These are phyloP conservation scores for Euthynnus affinis DNA, from an alignment of 2,797 vertebrate species.

Conservation along the genomic window DNA sequence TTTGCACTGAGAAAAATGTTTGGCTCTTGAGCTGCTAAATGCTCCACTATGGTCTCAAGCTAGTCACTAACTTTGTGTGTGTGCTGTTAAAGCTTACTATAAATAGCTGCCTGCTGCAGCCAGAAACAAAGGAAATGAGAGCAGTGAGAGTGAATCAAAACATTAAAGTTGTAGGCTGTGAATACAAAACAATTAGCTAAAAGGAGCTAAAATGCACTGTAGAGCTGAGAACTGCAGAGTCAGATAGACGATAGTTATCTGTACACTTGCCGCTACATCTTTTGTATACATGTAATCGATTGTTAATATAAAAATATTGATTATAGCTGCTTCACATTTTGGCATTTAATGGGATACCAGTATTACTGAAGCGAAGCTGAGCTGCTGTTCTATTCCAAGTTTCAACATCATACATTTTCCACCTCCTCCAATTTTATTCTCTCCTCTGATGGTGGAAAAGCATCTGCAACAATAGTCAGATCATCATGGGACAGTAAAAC, in stretches of 20 bases:
- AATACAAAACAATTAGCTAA: too few species aligned
- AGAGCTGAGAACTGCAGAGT: background rate
- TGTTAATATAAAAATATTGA: background rate
- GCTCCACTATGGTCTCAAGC: too few species aligned
- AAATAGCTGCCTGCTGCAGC: too few species aligned
- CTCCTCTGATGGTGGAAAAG: constrained; percentile 1
- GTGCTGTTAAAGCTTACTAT: too few species aligned
- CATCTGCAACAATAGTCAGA: constrained; percentile 4
- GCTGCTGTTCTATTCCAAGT: background rate
- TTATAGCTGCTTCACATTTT: background rate
- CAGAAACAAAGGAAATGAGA: too few species aligned
- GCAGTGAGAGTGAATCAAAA: too few species aligned
- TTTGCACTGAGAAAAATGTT: too few species aligned
- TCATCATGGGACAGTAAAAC: background rate
- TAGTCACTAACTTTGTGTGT: too few species aligned
- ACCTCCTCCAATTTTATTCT: background rate
- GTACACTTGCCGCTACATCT: background rate
- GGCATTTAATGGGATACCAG: background rate
- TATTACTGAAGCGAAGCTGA: background rate
- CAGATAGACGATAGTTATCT: background rate
- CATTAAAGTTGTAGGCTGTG: too few species aligned
- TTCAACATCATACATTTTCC: background rate
- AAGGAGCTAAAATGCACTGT: too few species aligned
- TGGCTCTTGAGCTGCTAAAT: too few species aligned
- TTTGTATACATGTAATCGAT: background rate